phyloP scores from a whole-genome alignment of 2,888 invertebrate genomes.

The Deilephila porcellus region DNA sequence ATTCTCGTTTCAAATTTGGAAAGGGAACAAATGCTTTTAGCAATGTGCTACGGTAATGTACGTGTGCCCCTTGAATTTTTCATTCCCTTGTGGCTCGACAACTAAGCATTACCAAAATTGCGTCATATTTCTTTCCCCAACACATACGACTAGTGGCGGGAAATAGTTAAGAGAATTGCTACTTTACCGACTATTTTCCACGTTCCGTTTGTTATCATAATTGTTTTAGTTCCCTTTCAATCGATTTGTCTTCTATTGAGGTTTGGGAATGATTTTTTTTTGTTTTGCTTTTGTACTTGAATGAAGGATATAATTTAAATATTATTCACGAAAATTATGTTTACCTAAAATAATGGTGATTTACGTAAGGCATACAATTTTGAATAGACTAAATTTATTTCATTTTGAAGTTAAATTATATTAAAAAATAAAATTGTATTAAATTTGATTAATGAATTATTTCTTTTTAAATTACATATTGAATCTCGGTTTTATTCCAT shows the following conservation, averaged over 20 bases:
- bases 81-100: constrained; percentile 83
- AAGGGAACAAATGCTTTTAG: constrained; percentile 76
- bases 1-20: constrained; percentile 68
- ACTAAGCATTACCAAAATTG: constrained; percentile 84
- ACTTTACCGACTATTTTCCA: constrained; percentile 59
- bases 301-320: no score
- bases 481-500: not conserved
- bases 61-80: constrained; percentile 83
- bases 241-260: not conserved
- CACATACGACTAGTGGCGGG: constrained; percentile 64
- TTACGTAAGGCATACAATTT: no score
- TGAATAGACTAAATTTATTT: no score
- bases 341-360: no score
- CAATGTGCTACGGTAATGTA: constrained; percentile 79
- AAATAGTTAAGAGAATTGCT: constrained; percentile 77
- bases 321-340: no score
- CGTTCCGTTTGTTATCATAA: constrained; percentile 51
- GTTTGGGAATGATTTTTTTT: not conserved
- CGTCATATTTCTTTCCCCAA: constrained; percentile 82
- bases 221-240: constrained; percentile 40
- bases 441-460: not conserved
- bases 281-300: not conserved
- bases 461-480: not conserved
- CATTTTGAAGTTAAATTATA: no score
- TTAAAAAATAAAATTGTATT: no score